phyloP scores from a whole-genome alignment of 2,113 vertebrate species.

The Piprites chloris region DNA sequence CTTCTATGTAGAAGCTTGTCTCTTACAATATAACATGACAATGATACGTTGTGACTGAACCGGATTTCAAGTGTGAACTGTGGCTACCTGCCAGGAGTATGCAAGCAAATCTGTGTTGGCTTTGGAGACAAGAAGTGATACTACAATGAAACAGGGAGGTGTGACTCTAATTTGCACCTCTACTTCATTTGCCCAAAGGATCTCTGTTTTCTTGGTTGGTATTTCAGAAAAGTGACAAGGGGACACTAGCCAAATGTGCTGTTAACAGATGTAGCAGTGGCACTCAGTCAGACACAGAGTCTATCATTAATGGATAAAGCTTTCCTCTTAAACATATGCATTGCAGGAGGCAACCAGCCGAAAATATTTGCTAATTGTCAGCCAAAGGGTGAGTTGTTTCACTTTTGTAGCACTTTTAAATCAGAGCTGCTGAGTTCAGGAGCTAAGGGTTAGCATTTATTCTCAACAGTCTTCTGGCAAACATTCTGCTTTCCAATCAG shows the following conservation, averaged over 20 bases:
- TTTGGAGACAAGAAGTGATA: conserved; percentile 67
- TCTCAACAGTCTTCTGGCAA: background rate
- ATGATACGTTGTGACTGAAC: conserved; percentile 61
- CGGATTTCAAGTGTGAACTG: conserved; percentile 30
- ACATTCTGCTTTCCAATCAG: background rate
- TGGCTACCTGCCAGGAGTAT: conserved; percentile 54
- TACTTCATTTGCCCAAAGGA: conserved; percentile 45
- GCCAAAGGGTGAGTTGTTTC: background rate
- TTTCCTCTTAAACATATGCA: background rate
- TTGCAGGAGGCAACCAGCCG: background rate
- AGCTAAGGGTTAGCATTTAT: background rate
- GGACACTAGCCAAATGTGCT: conserved; percentile 1
- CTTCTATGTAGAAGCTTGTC: background rate
- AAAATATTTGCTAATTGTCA: background rate
- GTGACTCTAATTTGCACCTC: conserved; percentile 74
- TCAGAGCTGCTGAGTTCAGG: background rate
- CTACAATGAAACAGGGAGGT: conserved; percentile 55
- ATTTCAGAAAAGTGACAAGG: conserved; percentile 51
- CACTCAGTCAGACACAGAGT: background rate
- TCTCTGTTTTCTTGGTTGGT: conserved; percentile 31
- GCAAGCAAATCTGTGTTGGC: conserved; percentile 57
- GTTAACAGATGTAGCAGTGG: conserved; percentile 41
- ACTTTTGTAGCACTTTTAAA: background rate
- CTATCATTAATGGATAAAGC: background rate
- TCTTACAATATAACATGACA: background rate